These are phyloP conservation scores for Asbolus verrucosus DNA, from an alignment of 1,140 invertebrate genomes.

Conservation along the genomic window DNA sequence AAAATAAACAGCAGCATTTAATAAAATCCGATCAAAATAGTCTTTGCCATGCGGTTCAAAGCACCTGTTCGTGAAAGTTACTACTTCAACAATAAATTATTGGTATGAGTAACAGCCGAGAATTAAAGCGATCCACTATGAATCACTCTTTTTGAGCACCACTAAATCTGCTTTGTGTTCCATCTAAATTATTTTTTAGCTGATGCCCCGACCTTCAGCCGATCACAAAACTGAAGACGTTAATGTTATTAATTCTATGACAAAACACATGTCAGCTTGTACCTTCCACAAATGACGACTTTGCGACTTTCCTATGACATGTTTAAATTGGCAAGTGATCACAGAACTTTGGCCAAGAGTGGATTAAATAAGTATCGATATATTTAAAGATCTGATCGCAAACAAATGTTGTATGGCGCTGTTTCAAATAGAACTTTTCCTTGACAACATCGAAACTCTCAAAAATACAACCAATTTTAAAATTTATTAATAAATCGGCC, in stretches of 20 bases:
- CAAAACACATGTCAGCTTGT: conserved; percentile 4
- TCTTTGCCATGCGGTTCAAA: background rate
- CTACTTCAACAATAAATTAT: conserved; percentile 16
- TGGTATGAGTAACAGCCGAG: background rate
- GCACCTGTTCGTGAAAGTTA: background rate
- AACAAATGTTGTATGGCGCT: conserved; percentile 24
- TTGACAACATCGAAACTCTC: background rate
- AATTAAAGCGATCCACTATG: background rate
- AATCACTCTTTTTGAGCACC: conserved; percentile 11
- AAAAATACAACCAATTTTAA: background rate
- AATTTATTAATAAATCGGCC: background rate
- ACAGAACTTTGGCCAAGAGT: conserved; percentile 15
- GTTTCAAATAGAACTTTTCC: background rate
- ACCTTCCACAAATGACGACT: conserved; percentile 19
- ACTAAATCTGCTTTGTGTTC: background rate
- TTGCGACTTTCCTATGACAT: conserved; percentile 2
- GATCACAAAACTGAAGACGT: background rate
- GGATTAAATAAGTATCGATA: conserved; percentile 40
- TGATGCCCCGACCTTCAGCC: no score
- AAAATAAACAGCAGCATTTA: background rate
- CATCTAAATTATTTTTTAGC: no score
- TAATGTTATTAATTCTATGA: background rate
- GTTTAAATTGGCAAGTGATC: conserved; percentile 37
- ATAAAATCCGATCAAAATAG: conserved; percentile 7
- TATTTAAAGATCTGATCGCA: conserved; percentile 39